phyloP scores from a whole-genome alignment of 2,797 vertebrate species.

The Rhabdomys pumilio region DNA sequence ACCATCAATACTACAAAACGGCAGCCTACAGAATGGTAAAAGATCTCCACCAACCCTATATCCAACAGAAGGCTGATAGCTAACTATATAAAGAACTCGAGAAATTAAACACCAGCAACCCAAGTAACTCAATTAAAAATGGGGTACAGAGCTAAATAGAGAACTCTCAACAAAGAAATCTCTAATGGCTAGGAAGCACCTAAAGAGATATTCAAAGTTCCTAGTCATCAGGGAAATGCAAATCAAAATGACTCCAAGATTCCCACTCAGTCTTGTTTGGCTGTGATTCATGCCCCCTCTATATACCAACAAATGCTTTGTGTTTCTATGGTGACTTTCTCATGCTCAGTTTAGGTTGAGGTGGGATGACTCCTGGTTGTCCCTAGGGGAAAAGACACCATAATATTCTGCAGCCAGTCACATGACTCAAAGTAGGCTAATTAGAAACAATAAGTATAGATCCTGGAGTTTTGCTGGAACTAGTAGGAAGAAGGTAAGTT shows the following conservation, averaged over 20 bases:
- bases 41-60: neutral
- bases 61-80: neutral
- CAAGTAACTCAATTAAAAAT: neutral
- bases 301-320: neutral
- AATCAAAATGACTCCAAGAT: neutral
- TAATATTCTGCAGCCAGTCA: neutral
- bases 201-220: neutral
- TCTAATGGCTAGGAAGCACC: neutral
- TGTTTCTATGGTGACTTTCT: neutral
- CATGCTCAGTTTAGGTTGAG: neutral
- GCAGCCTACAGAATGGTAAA: neutral
- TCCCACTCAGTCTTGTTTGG: neutral
- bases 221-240: neutral
- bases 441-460: neutral
- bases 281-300: neutral
- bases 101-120: neutral
- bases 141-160: neutral
- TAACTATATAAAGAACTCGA: neutral
- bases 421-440: neutral
- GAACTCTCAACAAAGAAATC: neutral
- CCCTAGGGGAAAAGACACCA: neutral
- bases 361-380: neutral
- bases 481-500: neutral
- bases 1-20: neutral
- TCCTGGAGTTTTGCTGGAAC: slow-evolving; percentile 30